Base-by-base conservation (phyloP, 2,113 vertebrate species). In the Mesoclemmys tuberculata region DNA sequence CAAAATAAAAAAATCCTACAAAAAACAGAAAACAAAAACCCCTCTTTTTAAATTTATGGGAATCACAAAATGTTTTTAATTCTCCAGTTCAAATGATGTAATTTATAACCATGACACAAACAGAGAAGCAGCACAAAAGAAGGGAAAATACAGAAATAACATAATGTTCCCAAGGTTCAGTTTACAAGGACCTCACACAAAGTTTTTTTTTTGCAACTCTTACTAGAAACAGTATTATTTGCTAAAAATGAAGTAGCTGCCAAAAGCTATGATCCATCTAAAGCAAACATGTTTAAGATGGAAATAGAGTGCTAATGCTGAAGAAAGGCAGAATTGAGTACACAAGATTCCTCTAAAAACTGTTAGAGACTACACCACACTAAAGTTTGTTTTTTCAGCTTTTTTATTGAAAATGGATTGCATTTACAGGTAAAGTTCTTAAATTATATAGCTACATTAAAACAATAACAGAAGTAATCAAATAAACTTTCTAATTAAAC, bases 131-230 rank as follows among this genome's bases (percentile, higher is more conserved):
- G 97, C 96, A 98, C 97, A 98, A 98, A 98, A 94, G 95, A 88
- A 94, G 89, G 97, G 87, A 97, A 92, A 93, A 91, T 93, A 91
- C 93, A 97, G 97, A 97, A 97, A 98, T 98, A 98, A 98, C 98
- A 98, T 98, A 98, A 98, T 96, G 97, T 98, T 98, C 98, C 98
- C 98, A 98, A 98, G 98, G 97, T 98, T 98, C 98, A 98, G 98
- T 98, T 98, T 99, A 99, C 99, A 99, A 99, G 99, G 99, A 99
- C 99, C 99, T 99, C 99, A 99, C 99, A 99, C 99, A 98, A 99
- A 99, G 99, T 98, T 98, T 98, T 98, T 97, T 95, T 97, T 98
- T 97, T 97, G 97, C 98, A 98, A 99, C 99, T 99, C 99, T 99
- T 98, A 99, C 99, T 99, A 99, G 99, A 99, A 99, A 99, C 99